A percentile compares a stretch with the other conserved stretches of the same genome.
Evolutionary conservation across 2,113 vertebrate genomes (phyloP).

Genomic region (Bagarius yarrelli): DNA sequence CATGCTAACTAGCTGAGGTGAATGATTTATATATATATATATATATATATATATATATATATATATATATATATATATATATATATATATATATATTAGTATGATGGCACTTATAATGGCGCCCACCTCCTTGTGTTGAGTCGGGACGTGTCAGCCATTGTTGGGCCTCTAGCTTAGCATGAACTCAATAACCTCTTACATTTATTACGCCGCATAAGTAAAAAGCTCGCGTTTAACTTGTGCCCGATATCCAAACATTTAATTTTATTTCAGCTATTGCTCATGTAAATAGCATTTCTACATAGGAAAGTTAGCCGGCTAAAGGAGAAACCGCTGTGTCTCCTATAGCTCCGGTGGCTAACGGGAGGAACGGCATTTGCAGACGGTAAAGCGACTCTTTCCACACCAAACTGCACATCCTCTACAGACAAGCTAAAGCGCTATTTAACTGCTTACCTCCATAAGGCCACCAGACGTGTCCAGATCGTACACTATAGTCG

Average conservation of each 20-base stretch:
- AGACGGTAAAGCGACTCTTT: not conserved
- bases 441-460: conserved; percentile 73
- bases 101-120: conserved; percentile 38
- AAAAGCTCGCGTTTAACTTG: not conserved
- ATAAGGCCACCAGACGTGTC: conserved; percentile 85
- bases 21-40: not conserved
- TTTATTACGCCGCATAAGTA: not conserved
- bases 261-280: too few relatives aligned
- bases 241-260: too few relatives aligned
- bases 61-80: not conserved
- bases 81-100: not conserved
- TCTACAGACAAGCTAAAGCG: not conserved
- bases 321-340: not conserved
- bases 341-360: not conserved
- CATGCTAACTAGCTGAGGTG: not conserved
- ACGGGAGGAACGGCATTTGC: not conserved
- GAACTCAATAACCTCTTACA: not conserved
- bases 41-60: not conserved
- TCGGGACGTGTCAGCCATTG: conserved; percentile 49
- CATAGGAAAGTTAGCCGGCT: not conserved
- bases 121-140: conserved; percentile 32
- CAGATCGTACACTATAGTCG: conserved; percentile 87
- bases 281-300: not conserved
- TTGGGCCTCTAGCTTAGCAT: conserved; percentile 40
- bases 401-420: not conserved